Evolutionary conservation across 92 coral and sea anemone genomes (phyloP).

Genomic region (Isaurus tuberculatus): DNA sequence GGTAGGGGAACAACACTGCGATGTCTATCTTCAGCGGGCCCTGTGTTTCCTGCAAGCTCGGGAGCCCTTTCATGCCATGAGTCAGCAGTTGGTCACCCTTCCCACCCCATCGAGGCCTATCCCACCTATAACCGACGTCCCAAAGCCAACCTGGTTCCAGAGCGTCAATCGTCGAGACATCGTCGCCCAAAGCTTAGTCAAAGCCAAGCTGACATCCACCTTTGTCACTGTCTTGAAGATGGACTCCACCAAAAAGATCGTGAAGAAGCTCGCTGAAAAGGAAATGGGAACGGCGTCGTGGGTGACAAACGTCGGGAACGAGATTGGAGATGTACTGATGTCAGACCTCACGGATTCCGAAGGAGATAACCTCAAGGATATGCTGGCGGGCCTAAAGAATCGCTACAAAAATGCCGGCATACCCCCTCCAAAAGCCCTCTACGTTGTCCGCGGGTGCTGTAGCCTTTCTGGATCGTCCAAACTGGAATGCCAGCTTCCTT

Average conservation of each 20-base stretch:
- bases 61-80: conserved; percentile 26
- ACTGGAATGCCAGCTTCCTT: neutral
- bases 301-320: conserved; percentile 26
- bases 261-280: conserved; percentile 31
- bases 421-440: conserved; percentile 52
- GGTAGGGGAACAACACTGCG: conserved; percentile 38
- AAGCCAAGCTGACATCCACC: neutral
- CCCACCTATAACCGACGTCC: conserved; percentile 19
- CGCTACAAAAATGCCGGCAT: conserved; percentile 39
- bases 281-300: conserved; percentile 31
- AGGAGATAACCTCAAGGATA: conserved; percentile 31
- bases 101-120: neutral
- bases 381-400: conserved; percentile 28
- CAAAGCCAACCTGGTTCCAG: conserved; percentile 21
- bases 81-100: conserved; percentile 26
- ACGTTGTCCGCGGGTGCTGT: conserved; percentile 26
- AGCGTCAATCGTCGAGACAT: neutral
- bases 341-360: conserved; percentile 20
- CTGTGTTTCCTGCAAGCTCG: conserved; percentile 37
- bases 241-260: conserved; percentile 10
- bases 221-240: neutral
- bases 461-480: neutral
- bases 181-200: neutral
- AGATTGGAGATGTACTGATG: neutral
- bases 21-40: conserved; percentile 27